A percentile compares a stretch with the other conserved stretches of the same genome.
Evolutionary conservation across 2,888 invertebrate species (phyloP).

Genomic region (Andrena minutula): DNA sequence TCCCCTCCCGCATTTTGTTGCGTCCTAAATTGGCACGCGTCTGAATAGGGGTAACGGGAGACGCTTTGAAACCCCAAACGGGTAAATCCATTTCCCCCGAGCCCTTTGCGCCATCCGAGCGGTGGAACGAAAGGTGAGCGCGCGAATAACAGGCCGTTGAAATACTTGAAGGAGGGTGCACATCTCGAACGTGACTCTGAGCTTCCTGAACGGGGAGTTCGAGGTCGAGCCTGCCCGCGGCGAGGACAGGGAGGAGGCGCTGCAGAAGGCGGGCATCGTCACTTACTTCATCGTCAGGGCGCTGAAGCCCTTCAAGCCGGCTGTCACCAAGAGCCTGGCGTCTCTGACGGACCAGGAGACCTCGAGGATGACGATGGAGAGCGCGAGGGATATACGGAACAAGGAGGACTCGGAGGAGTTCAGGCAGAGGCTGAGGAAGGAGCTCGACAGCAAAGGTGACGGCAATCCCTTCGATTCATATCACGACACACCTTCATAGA

Average conservation of each 20-base stretch:
- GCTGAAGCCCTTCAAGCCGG: constrained; percentile 88
- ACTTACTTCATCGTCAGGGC: constrained; percentile 96
- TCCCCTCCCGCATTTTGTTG: no score
- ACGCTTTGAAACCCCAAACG: not conserved
- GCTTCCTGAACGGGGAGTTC: constrained; percentile 95
- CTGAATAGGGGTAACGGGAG: not conserved
- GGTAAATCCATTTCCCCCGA: not conserved
- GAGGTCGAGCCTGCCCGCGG: constrained; percentile 97
- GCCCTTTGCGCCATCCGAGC: not conserved
- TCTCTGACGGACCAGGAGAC: constrained; percentile 79
- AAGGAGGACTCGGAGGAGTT: constrained; percentile 91
- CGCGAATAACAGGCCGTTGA: constrained; percentile 30
- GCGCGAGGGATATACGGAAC: constrained; percentile 68
- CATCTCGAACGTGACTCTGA: constrained; percentile 95
- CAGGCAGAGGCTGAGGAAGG: constrained; percentile 92
- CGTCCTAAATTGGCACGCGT: no score
- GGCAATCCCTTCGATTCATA: not conserved
- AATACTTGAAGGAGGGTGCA: constrained; percentile 90
- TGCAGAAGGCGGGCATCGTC: constrained; percentile 94
- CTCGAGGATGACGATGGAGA: constrained; percentile 73
- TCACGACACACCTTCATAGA: no score
- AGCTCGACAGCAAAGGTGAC: constrained; percentile 93
- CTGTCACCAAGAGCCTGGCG: constrained; percentile 80
- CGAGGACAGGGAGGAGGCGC: constrained; percentile 95
- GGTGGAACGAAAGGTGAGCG: not conserved